Base-by-base conservation (phyloP, 2,888 invertebrate species). In the Ommatoiulus sabulosus region DNA sequence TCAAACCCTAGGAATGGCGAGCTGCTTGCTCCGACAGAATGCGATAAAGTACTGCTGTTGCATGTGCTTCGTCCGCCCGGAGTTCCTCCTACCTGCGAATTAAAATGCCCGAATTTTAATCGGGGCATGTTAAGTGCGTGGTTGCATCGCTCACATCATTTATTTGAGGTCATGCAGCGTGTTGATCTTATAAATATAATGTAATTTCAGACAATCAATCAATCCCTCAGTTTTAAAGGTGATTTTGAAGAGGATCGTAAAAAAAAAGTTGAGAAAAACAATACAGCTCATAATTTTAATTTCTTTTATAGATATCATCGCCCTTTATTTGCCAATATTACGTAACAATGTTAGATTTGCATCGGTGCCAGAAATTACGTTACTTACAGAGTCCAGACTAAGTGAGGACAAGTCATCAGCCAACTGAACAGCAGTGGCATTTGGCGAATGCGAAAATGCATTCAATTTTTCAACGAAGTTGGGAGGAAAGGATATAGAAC, bases 1-100 rank as follows among this genome's bases (percentile, higher is more conserved):
- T 86, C 87, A 84, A 88, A 89, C 84, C 63, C 88, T 44, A 89
- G 80, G 72, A 88, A 89, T 87, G 88, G 57, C 10, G 89, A 80
- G 44, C 52, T 63, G 20, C 86, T 44, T 15, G 89, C 72, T 35
- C 46, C 44, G 2, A 43, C 48, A 5, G 88, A 12, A 57, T 85
- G 85, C 44, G 85, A 85, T 46, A 85, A 85, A 85, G 44, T 43
- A 87, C 20, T 57, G 20, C 57, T 72, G 43, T 35, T 80, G 44
- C 85, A 43, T n/a, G 43, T 72, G 72, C 72, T 72, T 46, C 85
- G 44, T 2, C 85, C 85, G 6, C 87, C 89, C 35, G 89, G 89
- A 43, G 89, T 89, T 20, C 72, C 72, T 24, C 72, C 72, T 24
- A 24, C 24, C 72, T 72, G 24, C 10, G 72, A 8, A 72, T 72